Percentiles rank a stretch among this genome's conserved stretches.
Evolutionary conservation across 2,797 vertebrate genomes (phyloP).

Genomic region (Pseudocheirus occidentalis): DNA sequence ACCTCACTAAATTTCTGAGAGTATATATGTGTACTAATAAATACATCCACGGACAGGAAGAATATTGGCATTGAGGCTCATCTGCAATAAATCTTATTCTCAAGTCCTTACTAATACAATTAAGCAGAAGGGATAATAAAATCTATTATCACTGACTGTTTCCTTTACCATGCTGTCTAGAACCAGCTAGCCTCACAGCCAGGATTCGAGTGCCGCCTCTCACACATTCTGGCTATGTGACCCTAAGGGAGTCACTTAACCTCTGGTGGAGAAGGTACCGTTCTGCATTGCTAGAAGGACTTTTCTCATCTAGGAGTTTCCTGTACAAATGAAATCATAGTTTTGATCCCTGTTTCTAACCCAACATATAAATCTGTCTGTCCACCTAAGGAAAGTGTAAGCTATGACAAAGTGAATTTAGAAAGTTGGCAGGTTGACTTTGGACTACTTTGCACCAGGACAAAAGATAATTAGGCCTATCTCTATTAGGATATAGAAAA

Average conservation of each 20-base stretch:
- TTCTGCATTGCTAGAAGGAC: neutral
- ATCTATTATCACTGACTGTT: neutral
- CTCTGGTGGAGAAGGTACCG: too few relatives aligned
- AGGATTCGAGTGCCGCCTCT: neutral
- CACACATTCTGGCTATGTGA: conserved; percentile 7
- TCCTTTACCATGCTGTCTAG: neutral
- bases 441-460: neutral
- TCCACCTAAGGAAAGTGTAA: conserved; percentile 7
- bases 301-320: neutral
- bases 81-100: neutral
- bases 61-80: neutral
- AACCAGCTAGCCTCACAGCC: neutral
- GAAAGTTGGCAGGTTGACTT: neutral
- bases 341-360: neutral
- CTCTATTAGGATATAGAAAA: neutral
- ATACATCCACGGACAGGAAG: neutral
- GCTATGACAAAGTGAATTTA: neutral
- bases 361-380: neutral
- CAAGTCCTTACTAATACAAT: neutral
- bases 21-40: neutral
- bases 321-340: neutral
- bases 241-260: neutral
- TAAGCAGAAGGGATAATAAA: conserved; percentile 4
- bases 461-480: neutral
- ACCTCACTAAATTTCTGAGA: neutral